Evolutionary conservation across 2,797 vertebrate species (phyloP), one percentile per base, ranked within the genome.

Genomic region (Lerista edwardsae): DNA sequence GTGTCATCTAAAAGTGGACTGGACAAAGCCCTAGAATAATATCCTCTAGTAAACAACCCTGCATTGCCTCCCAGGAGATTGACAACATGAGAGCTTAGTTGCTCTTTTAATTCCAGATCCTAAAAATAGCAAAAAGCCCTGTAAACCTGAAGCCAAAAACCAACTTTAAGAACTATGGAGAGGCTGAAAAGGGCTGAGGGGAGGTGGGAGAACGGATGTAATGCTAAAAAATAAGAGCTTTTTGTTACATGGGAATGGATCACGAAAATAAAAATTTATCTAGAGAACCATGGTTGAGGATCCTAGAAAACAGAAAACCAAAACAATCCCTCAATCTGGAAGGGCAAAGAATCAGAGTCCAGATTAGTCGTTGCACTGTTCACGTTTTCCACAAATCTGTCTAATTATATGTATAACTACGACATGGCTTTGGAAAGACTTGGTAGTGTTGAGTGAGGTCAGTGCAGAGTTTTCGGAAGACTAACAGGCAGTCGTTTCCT

Each of bases 21-120:
- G 82, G 86, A 87, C 82, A 81, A 87, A 87, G 79, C 79, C 73
- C 82, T 76, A 77, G 79, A 81, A 87, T 81, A 81, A 87, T 84
- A 87, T 81, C 79, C 73, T 81, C 44, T 87, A 81, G 86, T 81
- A 81, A 87, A 84, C 65, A 84, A 73, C 68, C 36, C 59, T 77
- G 47, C 31, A 27, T 78, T 51, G 51, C 61, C 31, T 59, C 83
- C 69, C 68, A 79, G 75, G 83, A 88, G 75, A 75, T 55, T 82
- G 75, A 74, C 79, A 84, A 61, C 36, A 69, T 75, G 68, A 84
- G 79, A 85, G 79, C 62, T 51, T 79, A 78, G 69, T 69, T 27
- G 36, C 36, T 80, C 73, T 62, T 88, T 78, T 75, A 87, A 84
- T 78, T 81, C 68, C 74, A 81, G 82, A 61, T 77, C 61, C 74